Base-by-base conservation (phyloP, 2,888 invertebrate species). In the Neoscelio sp. region DNA sequence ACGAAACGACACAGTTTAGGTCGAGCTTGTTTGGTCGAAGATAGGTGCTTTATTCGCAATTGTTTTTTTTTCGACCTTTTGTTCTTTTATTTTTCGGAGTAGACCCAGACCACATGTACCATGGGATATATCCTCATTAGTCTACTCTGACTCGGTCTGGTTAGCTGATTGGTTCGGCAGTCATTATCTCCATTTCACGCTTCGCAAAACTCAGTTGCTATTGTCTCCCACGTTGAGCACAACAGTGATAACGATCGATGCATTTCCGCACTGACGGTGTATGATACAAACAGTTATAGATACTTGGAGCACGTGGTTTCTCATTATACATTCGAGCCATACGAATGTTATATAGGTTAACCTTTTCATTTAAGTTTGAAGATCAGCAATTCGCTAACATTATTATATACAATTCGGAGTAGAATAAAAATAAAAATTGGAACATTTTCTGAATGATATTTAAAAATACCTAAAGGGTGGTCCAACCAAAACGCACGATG, bases 151-250 rank as follows among this genome's bases (percentile, higher is more conserved):
- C 84, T 84, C 85, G 86, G 84, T 85, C 85, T 83, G 85, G 86
- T 87, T 86, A 86, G 85, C 86, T 87, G 88, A 89, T 89, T 89
- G 88, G 85, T 84, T 83, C 82, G 83, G 82, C 84, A 85, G 86
- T 89, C 87, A 89, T 89, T 89, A 89, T 88, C 89, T 87, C 86
- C 82, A 89, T 89, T 89, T 89, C 88, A 88, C 87, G 89, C 81
- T 86, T 80, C 82, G 74, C 82, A 71, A 83, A 77, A 83, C 80
- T 82, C 82, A 83, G 77, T 88, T 85, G 86, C 87, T 86, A 82
- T 80, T 81, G 81, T 82, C 82, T 82, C 83, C 80, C 74, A 67
- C 76, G 80, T 67, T 68, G 76, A 75, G 48, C 64, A 73, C 67
- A 52, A 74, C 76, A 70, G 33, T 8, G 70, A 77, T 77, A 50